Evolutionary conservation across 2,113 vertebrate species (phyloP), one percentile per base, ranked within the genome.

Genomic region (Cyprinodon brontotheroides): DNA sequence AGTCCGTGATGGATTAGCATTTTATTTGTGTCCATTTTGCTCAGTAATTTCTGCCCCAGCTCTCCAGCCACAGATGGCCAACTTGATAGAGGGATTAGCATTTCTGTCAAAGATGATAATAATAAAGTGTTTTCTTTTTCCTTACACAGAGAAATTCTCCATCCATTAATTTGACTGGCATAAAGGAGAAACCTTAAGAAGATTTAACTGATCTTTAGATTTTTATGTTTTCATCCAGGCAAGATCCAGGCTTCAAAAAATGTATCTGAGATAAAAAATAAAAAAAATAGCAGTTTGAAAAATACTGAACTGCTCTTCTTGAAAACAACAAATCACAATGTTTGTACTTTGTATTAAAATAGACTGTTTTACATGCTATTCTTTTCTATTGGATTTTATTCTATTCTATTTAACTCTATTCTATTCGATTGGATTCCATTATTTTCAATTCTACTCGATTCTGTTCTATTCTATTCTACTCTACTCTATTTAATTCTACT

Each of bases 21-120:
- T 93, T 93, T 89, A 91, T 90, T 92, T 93, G 92, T 93, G 88
- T 89, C 89, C 79, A 87, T 88, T 92, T 93, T 78, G 77, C 77
- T 65, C 80, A 88, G 88, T 88, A 84, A 91, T 91, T 90, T 92
- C 88, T 90, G 85, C 70, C 86, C 80, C 57, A 41, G 83, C 85
- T 85, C 88, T 90, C 78, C 84, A 89, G 82, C 86, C 88, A 91
- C 89, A 93, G 92, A 93, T 92, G 92, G 89, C 85, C 83, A 89
- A 92, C 88, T 90, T 84, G 79, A 81, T 74, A 66, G 77, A 68
- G 67, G 83, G 91, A 91, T 92, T 92, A 89, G 75, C 89, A 89
- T 91, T 87, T 89, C 83, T 87, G 84, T 90, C 81, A 78, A 74
- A 85, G 86, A 84, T 80, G 85, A 86, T 88, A 79, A 89, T 88